Evolutionary conservation across 2,113 vertebrate genomes (phyloP).

Genomic region (Paramisgurnus dabryanus): DNA sequence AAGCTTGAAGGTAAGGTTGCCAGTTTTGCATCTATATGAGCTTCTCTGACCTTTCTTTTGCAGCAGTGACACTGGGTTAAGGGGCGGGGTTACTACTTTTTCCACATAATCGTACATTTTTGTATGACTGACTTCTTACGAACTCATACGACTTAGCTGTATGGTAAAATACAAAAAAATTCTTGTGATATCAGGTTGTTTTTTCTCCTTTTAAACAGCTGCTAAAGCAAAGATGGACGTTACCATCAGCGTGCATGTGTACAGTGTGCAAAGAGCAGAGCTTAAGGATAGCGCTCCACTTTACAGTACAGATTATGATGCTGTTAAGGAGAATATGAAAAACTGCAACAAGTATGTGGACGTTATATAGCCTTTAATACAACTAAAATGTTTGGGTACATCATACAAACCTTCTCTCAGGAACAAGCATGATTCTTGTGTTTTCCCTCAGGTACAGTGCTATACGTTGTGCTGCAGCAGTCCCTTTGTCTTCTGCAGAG

Average conservation of each 20-base stretch:
- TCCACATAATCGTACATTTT: too few species aligned
- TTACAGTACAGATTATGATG: constrained; percentile 93
- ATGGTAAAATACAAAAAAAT: too few species aligned
- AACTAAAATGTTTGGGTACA: neutral
- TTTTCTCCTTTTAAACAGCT: constrained; percentile 69
- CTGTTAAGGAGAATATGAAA: constrained; percentile 87
- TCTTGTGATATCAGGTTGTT: neutral
- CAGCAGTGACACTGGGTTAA: too few species aligned
- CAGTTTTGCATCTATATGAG: neutral
- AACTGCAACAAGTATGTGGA: constrained; percentile 86
- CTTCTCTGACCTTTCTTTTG: too few species aligned
- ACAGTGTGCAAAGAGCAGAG: constrained; percentile 92
- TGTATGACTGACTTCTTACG: too few species aligned
- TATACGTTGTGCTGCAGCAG: constrained; percentile 80
- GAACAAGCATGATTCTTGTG: too few species aligned
- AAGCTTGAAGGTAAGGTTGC: constrained; percentile 84
- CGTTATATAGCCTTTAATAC: neutral
- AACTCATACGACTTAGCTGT: too few species aligned
- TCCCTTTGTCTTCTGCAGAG: constrained; percentile 70
- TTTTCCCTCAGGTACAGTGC: constrained; percentile 82
- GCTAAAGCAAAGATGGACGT: constrained; percentile 84
- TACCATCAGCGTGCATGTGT: constrained; percentile 86
- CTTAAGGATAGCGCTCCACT: constrained; percentile 91
- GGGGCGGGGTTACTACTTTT: too few species aligned
- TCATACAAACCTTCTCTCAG: too few species aligned